Base-by-base conservation (phyloP, 2,113 vertebrate species). In the Xyrauchen texanus region DNA sequence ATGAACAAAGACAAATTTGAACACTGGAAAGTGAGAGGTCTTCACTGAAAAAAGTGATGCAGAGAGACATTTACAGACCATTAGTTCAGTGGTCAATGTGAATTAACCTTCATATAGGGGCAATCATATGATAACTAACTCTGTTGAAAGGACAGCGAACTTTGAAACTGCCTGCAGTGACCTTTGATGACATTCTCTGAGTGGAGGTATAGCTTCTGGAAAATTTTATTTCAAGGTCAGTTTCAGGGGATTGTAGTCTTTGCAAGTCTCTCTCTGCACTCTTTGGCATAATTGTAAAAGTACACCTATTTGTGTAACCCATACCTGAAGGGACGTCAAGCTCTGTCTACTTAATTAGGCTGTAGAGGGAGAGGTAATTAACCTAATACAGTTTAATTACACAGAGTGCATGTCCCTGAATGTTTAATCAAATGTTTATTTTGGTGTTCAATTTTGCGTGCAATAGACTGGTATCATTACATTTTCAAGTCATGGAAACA, bases 351-450 rank as follows among this genome's bases (percentile, higher is more conserved):
- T 89, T 89, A 83, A 91, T 92, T 88, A 91, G 83, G 8, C 51
- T 34, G 82, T 83, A 76, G 81, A 82, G 66, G 76, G 67, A 84
- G 71, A 80, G 76, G 83, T 92, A 89, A 91, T 92, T 91, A 91
- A 90, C 44, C 74, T 83, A 87, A 88, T 86, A 86, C 76, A 51
- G 83, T 89, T 90, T 91, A 89, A 93, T 92, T 90, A 90, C 60
- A 78, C 15, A 81, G 78, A 90, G 89, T 87, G 85, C 84, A 61
- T 86, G 78, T 89, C 77, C 80, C 79, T 88, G 15, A 89, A 86
- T 90, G 78, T 90, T 89, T 89, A 79, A 87, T 85, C 83, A 72
- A 72, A 75, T 80, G 53, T 76, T 75, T 77, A 72, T 72, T 58
- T 74, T 6, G 62, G 46, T 64, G 64, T 15, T 63, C 34, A 47